These are phyloP conservation scores for Yponomeuta evonymella DNA, from an alignment of 2,888 invertebrate species.

Conservation along the genomic window DNA sequence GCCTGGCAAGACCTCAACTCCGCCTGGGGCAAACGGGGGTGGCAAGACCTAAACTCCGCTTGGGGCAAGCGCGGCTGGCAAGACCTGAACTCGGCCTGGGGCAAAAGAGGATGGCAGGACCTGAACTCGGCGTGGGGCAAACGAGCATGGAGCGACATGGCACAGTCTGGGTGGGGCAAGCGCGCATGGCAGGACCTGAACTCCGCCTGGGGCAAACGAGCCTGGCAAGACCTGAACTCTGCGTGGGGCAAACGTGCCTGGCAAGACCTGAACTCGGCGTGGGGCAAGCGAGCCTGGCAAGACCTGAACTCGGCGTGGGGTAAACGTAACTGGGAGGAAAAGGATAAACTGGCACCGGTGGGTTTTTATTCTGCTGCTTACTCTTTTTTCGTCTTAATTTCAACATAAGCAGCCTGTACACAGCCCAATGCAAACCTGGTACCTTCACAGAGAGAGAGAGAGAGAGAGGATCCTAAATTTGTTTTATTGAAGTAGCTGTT, in stretches of 20 bases:
- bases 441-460: too few species aligned
- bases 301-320: slow-evolving; percentile 65
- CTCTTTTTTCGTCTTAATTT: not conserved
- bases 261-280: slow-evolving; percentile 75
- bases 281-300: slow-evolving; percentile 78
- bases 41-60: slow-evolving; percentile 72
- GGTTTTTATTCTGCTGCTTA: slow-evolving; percentile 27
- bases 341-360: slow-evolving; percentile 72
- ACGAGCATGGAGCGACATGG: slow-evolving; percentile 73
- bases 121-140: slow-evolving; percentile 74
- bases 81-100: slow-evolving; percentile 70
- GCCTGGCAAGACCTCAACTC: slow-evolving; percentile 70
- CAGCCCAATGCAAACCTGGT: too few species aligned
- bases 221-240: slow-evolving; percentile 72
- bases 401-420: not conserved
- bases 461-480: too few species aligned
- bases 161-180: slow-evolving; percentile 68
- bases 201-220: slow-evolving; percentile 75
- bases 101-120: slow-evolving; percentile 77
- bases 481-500: too few species aligned
- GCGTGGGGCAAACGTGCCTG: slow-evolving; percentile 79
- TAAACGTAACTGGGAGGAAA: slow-evolving; percentile 75
- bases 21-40: slow-evolving; percentile 77
- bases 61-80: slow-evolving; percentile 79
- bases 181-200: slow-evolving; percentile 73